Evolutionary conservation across 2,888 invertebrate genomes (phyloP).

Genomic region (Spatulosminthurus flaviceps): DNA sequence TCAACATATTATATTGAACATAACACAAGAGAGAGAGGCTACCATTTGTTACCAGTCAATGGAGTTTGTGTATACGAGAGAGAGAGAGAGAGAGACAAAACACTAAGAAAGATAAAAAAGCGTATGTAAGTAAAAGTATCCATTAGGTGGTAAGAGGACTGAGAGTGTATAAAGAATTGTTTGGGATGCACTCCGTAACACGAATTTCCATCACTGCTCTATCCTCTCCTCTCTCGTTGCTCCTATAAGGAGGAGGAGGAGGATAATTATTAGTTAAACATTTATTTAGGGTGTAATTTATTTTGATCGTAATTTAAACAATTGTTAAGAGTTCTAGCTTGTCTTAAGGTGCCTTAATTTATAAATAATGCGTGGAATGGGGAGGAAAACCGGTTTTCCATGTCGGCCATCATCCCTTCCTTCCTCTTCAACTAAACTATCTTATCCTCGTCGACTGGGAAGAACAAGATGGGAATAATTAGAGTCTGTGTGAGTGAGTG

Average conservation of each 20-base stretch:
- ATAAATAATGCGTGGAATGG: slow-evolving; percentile 62
- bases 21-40: too few species aligned
- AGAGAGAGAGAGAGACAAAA: neutral
- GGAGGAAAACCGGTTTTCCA: slow-evolving; percentile 62
- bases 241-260: slow-evolving; percentile 58
- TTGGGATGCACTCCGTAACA: too few species aligned
- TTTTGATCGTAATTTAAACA: slow-evolving; percentile 64
- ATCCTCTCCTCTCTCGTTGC: neutral
- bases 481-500: slow-evolving; percentile 42
- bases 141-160: neutral
- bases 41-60: too few species aligned
- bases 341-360: slow-evolving; percentile 64
- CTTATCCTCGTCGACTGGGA: slow-evolving; percentile 19
- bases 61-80: neutral
- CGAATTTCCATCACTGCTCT: neutral
- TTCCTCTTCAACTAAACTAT: slow-evolving; percentile 22
- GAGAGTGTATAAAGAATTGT: too few species aligned
- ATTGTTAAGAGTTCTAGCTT: slow-evolving; percentile 62
- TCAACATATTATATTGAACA: neutral
- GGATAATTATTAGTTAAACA: slow-evolving; percentile 64
- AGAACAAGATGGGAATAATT: slow-evolving; percentile 48
- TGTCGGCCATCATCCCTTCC: slow-evolving; percentile 35
- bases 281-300: slow-evolving; percentile 64
- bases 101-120: neutral
- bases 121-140: neutral